Percentiles rank a stretch among this genome's conserved stretches.
phyloP scores from a whole-genome alignment of 1,140 invertebrate genomes.

The Diorhabda sublineata region DNA sequence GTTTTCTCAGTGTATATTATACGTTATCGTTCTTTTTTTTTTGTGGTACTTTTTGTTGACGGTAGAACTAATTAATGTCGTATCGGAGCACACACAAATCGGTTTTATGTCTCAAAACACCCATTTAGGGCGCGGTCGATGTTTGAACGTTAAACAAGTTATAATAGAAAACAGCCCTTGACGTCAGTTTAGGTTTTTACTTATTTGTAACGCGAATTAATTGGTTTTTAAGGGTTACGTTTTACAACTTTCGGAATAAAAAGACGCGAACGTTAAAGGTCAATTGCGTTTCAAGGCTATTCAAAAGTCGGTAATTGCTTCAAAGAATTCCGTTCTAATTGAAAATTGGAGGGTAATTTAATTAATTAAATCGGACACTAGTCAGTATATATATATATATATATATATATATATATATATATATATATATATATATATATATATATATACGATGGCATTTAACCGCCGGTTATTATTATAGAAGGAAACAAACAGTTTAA shows the following conservation, averaged over 20 bases:
- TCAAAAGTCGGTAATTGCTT: too few relatives aligned
- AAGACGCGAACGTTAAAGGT: too few relatives aligned
- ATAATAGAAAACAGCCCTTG: conserved; percentile 14
- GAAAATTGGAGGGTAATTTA: background rate
- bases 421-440: background rate
- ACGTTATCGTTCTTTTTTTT: background rate
- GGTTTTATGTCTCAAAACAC: conserved; percentile 19
- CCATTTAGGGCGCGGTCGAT: conserved; percentile 18
- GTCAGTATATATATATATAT: background rate
- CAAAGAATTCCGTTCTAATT: too few relatives aligned
- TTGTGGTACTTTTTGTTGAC: conserved; percentile 3
- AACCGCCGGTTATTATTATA: background rate
- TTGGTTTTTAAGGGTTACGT: background rate
- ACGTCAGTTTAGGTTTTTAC: conserved; percentile 6
- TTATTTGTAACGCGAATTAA: background rate
- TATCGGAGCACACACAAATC: conserved; percentile 13
- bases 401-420: background rate
- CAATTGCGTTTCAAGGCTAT: too few relatives aligned
- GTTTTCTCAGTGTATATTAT: background rate
- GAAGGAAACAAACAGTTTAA: conserved; percentile 1
- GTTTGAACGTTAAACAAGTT: conserved; percentile 16
- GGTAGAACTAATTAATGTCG: conserved; percentile 14
- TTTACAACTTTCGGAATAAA: too few relatives aligned
- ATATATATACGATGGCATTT: background rate
- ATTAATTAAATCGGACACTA: background rate